Percentiles rank a stretch among this genome's conserved stretches.
Conservation (phyloP, 2,888 invertebrate species). For the Drosophila infuscata region DNA sequence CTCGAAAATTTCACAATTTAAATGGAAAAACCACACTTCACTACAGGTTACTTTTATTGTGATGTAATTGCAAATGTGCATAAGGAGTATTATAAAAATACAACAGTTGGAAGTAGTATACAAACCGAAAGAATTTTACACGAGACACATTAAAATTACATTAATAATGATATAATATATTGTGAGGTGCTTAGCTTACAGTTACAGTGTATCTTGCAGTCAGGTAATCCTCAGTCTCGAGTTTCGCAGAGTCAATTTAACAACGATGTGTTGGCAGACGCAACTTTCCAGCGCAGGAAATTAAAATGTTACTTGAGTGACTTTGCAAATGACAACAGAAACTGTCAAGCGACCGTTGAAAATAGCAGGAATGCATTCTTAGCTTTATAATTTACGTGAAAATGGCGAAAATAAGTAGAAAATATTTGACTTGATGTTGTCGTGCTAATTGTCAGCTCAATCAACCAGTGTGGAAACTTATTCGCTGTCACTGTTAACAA, state of each 20-base stretch:
- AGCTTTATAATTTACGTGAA: background rate
- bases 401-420: background rate
- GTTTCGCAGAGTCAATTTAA: conserved; percentile 6
- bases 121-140: too few relatives aligned
- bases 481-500: background rate
- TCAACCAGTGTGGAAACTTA: background rate
- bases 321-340: conserved; percentile 42
- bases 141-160: too few relatives aligned
- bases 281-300: conserved; percentile 33
- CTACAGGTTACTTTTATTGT: background rate
- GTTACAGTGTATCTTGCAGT: conserved; percentile 1
- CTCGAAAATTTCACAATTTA: conserved; percentile 45
- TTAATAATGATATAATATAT: background rate
- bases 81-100: background rate
- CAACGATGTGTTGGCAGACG: background rate
- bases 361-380: conserved; percentile 10
- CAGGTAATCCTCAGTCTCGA: background rate
- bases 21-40: conserved; percentile 33
- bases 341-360: conserved; percentile 8
- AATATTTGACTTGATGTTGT: background rate
- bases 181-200: background rate
- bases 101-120: background rate
- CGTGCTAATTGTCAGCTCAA: background rate
- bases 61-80: background rate
- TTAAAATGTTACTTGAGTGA: conserved; percentile 40